Evolutionary conservation across 1,140 invertebrate genomes (phyloP).

Genomic region (Argopecten irradians): DNA sequence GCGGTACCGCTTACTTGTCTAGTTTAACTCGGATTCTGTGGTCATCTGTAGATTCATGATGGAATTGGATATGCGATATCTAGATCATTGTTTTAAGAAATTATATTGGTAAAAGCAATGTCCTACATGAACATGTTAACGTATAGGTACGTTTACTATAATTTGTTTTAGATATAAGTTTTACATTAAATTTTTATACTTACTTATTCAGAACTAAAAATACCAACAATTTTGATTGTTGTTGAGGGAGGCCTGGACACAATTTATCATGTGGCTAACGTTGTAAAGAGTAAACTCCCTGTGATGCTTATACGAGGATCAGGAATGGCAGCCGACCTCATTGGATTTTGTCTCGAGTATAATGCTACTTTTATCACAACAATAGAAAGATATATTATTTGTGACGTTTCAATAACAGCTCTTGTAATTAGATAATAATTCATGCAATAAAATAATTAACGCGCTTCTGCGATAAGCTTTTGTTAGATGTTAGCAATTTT

Average conservation of each 20-base stretch:
- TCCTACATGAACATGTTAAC: no score
- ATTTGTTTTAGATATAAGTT: no score
- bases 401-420: no score
- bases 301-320: conserved; percentile 33
- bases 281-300: conserved; percentile 15
- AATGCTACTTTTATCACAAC: not conserved
- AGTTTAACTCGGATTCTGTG: no score
- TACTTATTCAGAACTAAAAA: conserved; percentile 4
- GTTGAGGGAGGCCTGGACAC: conserved; percentile 31
- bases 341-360: not conserved
- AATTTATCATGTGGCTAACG: not conserved
- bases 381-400: no score
- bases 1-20: no score
- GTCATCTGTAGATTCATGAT: no score
- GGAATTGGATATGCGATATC: no score
- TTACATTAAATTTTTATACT: not conserved
- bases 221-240: conserved; percentile 29
- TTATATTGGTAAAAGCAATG: no score
- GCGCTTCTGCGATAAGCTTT: not conserved
- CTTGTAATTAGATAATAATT: no score
- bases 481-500: not conserved
- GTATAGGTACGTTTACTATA: no score
- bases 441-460: not conserved
- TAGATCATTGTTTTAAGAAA: no score
- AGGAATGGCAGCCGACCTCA: conserved; percentile 34